Conservation (phyloP, 35 echinoderm and acorn worm genomes). For the Apostichopus parvimensis region DNA sequence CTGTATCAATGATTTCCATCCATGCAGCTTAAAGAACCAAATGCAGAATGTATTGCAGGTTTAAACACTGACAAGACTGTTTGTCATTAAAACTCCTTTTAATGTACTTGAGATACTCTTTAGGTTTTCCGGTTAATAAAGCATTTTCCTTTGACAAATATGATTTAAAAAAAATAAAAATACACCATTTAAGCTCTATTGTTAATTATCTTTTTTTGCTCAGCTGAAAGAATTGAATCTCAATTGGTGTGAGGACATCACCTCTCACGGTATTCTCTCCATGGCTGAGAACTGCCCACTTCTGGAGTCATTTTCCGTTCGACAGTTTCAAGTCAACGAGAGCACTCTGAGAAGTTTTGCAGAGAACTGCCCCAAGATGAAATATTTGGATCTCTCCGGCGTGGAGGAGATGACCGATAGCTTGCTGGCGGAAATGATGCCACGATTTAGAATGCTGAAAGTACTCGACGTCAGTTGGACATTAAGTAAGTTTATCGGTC, state of each 20-base stretch:
- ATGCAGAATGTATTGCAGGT: too few relatives aligned
- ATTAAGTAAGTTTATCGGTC: constrained; percentile 24
- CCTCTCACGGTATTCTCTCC: constrained; percentile 57
- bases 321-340: constrained; percentile 57
- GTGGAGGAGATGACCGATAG: constrained; percentile 70
- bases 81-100: too few relatives aligned
- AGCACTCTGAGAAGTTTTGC: constrained; percentile 64
- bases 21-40: too few relatives aligned
- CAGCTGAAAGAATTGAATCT: constrained; percentile 81
- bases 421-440: constrained; percentile 59
- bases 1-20: too few relatives aligned
- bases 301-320: constrained; percentile 65
- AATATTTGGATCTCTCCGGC: constrained; percentile 68
- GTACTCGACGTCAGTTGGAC: constrained; percentile 90
- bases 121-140: too few relatives aligned
- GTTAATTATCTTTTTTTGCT: neutral
- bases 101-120: too few relatives aligned
- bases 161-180: neutral
- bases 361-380: constrained; percentile 76
- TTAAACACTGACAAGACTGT: too few relatives aligned
- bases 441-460: constrained; percentile 54
- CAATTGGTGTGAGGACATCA: constrained; percentile 95
- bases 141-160: neutral
- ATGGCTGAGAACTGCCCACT: constrained; percentile 65
- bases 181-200: neutral